Evolutionary conservation across 2,888 invertebrate species (phyloP).

Genomic region (Cerastoderma edule): DNA sequence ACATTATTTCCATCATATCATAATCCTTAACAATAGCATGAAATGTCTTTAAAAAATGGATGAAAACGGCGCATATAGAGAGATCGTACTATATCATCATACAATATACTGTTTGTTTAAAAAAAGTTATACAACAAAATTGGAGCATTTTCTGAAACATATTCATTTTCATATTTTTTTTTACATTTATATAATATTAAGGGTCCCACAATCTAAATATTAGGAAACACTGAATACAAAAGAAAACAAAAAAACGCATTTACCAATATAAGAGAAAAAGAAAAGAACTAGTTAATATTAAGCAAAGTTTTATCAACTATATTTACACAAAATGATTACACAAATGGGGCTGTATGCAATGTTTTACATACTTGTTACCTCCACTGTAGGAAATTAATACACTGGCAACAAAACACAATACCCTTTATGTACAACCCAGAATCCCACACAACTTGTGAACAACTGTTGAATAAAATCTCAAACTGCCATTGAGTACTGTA

Average conservation of each 20-base stretch:
- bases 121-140: slow-evolving; percentile 23
- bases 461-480: too few relatives aligned
- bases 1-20: neutral
- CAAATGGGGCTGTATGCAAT: neutral
- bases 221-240: slow-evolving; percentile 36
- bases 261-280: slow-evolving; percentile 23
- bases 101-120: slow-evolving; percentile 11
- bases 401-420: neutral
- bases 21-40: neutral
- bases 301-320: slow-evolving; percentile 13
- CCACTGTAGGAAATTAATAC: too few relatives aligned
- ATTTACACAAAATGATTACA: slow-evolving; percentile 22
- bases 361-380: slow-evolving; percentile 14
- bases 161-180: slow-evolving; percentile 50
- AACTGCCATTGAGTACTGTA: too few relatives aligned
- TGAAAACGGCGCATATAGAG: slow-evolving; percentile 6
- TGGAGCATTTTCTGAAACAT: slow-evolving; percentile 57
- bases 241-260: slow-evolving; percentile 32
- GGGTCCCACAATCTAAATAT: slow-evolving; percentile 55
- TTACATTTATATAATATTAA: slow-evolving; percentile 41
- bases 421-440: too few relatives aligned
- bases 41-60: slow-evolving; percentile 7
- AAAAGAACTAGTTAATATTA: slow-evolving; percentile 20
- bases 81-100: slow-evolving; percentile 19
- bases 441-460: too few relatives aligned